Conservation (phyloP, 1,140 invertebrate genomes). For the Chionoecetes opilio region DNA sequence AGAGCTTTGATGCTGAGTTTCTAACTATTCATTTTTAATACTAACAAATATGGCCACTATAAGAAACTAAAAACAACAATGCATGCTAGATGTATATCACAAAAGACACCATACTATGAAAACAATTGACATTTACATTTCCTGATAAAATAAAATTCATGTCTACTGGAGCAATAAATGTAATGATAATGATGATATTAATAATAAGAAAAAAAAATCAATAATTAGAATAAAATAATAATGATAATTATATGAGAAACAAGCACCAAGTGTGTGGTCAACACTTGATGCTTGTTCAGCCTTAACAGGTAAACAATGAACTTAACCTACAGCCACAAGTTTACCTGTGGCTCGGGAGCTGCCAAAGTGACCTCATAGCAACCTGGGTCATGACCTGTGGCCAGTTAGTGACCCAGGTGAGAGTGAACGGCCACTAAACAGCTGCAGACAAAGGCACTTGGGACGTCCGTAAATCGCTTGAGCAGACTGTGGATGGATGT, state of each 20-base stretch:
- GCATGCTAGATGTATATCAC: constrained; percentile 79
- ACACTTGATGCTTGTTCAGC: constrained; percentile 74
- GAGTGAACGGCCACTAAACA: constrained; percentile 77
- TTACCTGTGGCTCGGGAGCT: constrained; percentile 73
- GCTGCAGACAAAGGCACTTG: constrained; percentile 80
- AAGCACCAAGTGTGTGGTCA: constrained; percentile 75
- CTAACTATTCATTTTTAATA: constrained; percentile 77
- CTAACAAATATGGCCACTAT: constrained; percentile 80
- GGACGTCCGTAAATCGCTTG: constrained; percentile 77
- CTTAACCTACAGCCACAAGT: constrained; percentile 69
- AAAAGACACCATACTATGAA: constrained; percentile 79
- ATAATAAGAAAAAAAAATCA: constrained; percentile 59
- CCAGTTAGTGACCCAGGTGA: constrained; percentile 68
- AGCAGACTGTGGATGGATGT: constrained; percentile 78
- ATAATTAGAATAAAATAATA: constrained; percentile 68
- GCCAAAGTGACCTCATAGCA: constrained; percentile 78
- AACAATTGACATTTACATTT: constrained; percentile 78
- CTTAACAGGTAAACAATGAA: constrained; percentile 74
- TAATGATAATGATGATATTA: constrained; percentile 72
- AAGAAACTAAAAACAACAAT: constrained; percentile 77
- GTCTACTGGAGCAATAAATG: constrained; percentile 77
- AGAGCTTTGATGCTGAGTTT: constrained; percentile 77
- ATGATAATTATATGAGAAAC: constrained; percentile 75
- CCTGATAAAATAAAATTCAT: constrained; percentile 80
- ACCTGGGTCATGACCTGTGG: constrained; percentile 76